Base-by-base conservation (phyloP, 53 echinoderm and acorn worm genomes). In the Echinometra lucunter region DNA sequence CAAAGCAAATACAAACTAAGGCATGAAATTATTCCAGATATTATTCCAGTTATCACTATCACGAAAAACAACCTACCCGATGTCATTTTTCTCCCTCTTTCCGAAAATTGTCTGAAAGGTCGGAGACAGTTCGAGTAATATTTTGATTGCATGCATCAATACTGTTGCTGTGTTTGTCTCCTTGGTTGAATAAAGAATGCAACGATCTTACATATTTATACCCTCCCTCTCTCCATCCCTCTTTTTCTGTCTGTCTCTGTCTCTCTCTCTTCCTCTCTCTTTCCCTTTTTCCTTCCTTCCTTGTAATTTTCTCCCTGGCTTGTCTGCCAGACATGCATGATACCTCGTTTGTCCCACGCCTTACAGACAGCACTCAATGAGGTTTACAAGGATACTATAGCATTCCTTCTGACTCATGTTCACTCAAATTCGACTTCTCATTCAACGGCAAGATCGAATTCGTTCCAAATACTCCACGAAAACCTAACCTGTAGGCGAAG, bases 401-500 rank as follows among this genome's bases (percentile, higher is more conserved):
- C 83, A 47, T 83, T 83, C 83, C 12, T 49, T n/a, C 17, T 83
- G 83, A 83, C 83, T 83, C 83, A 83, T 83, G 49, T 83, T 83
- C 49, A 83, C 45, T 27, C 83, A 8, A 83, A 45, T 83, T 83
- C 83, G 83, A 83, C 83, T 47, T 49, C 83, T 83, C 83, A 83
- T 49, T 83, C 83, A 83, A 45, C 83, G 83, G 13, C 6, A 2
- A 3, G 83, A 83, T 83, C 83, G 83, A 83, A 83, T 83, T 83
- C 83, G 19, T 47, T 40, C 37, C 40, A 75, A 75, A 75, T 40
- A 83, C 25, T 45, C 83, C 83, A 83, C 47, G 44, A 47, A 49
- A 83, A 12, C 49, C 27, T 53, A 53, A 49, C 53, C 53, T 53
- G 53, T 13, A 53, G 8, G 53, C 5, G n/a, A n/a, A n/a, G n/a